Conservation (phyloP, 2,113 vertebrate genomes). For the Axis porcinus region DNA sequence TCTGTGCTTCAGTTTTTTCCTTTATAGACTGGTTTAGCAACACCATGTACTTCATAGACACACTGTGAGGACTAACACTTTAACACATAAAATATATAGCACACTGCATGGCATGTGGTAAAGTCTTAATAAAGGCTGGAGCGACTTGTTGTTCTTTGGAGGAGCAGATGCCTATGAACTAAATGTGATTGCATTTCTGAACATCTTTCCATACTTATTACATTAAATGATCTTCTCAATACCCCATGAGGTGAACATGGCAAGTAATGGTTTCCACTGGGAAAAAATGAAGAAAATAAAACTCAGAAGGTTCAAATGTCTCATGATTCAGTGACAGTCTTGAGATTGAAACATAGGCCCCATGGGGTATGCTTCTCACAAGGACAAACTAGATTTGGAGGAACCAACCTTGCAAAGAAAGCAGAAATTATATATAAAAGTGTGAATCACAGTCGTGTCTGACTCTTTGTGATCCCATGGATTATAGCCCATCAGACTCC, state of each 20-base stretch:
- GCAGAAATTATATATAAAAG: background rate
- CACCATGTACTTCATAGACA: background rate
- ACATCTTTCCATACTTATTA: background rate
- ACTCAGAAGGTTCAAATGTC: background rate
- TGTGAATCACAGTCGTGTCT: background rate
- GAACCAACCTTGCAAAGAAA: background rate
- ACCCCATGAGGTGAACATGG: background rate
- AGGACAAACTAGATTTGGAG: background rate
- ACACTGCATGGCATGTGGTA: rapidly evolving
- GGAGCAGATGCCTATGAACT: background rate
- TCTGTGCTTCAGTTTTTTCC: background rate
- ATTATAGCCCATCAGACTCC: background rate
- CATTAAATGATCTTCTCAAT: background rate
- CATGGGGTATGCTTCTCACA: background rate
- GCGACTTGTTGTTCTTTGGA: background rate
- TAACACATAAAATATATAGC: background rate
- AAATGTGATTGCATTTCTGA: background rate
- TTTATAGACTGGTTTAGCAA: background rate
- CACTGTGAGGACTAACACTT: background rate
- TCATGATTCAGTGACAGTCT: background rate
- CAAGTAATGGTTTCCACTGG: background rate
- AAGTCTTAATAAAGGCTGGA: background rate
- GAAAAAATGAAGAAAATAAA: background rate
- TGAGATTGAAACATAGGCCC: background rate
- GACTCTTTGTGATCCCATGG: background rate